Conservation (phyloP, 2,888 invertebrate genomes). For the Gastrophysa polygoni region DNA sequence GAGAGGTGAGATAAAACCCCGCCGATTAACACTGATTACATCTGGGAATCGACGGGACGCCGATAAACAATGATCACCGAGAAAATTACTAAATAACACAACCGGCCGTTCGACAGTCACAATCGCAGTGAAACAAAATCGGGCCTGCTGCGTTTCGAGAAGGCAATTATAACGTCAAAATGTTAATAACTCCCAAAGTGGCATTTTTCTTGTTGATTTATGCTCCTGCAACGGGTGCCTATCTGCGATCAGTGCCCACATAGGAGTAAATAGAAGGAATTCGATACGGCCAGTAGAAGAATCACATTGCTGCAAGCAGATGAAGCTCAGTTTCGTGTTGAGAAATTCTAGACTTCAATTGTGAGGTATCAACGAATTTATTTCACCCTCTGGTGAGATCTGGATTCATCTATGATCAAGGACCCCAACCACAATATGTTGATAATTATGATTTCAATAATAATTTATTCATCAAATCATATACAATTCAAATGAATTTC, state of each 20-base stretch:
- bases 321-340: no score
- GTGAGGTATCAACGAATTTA: no score
- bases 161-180: slow-evolving; percentile 48
- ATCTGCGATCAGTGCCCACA: background rate
- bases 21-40: slow-evolving; percentile 57
- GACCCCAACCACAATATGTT: no score
- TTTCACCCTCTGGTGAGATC: no score
- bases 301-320: no score
- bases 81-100: slow-evolving; percentile 55
- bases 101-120: slow-evolving; percentile 29
- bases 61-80: slow-evolving; percentile 55
- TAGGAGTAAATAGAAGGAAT: background rate
- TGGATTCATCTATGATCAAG: no score
- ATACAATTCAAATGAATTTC: no score
- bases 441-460: no score
- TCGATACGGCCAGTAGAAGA: background rate
- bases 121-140: slow-evolving; percentile 16
- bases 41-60: slow-evolving; percentile 52
- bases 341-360: no score
- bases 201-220: slow-evolving; percentile 11
- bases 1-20: slow-evolving; percentile 53
- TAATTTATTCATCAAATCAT: no score
- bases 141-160: slow-evolving; percentile 20
- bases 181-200: slow-evolving; percentile 30
- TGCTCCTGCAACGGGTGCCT: background rate